Base-by-base conservation (phyloP, 2,113 vertebrate genomes). In the Phrynosoma platyrhinos region DNA sequence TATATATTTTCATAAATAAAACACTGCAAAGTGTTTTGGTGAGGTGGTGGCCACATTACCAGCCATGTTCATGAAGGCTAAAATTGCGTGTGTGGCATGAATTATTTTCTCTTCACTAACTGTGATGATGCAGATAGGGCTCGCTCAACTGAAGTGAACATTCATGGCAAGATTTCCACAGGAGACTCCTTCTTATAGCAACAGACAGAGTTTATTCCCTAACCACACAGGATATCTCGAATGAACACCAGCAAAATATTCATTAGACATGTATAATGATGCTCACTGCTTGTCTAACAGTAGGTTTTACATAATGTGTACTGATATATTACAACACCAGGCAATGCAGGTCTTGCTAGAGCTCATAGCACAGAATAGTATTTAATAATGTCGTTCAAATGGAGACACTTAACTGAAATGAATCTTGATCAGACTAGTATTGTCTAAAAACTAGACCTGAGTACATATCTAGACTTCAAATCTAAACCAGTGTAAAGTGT, bases 231-330 rank as follows among this genome's bases (percentile, higher is more conserved):
- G 85, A 91, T 55, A 82, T 64, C 76, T 76, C 36, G 77, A 88
- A 62, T 36, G 30, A 93, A 64, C 90, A 91, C 83, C 88, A 89
- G 77, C 87, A 90, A 88, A 77, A 77, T 85, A 85, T 64, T 77
- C 36, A 76, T 62, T 76, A 66, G 84, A 47, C 53, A 64, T 64
- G 58, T 66, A 81, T 76, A 77, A 25, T 82, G 66, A 82, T 90
- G 55, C 85, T 32, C 82, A 21, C 1, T 27, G 47, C 90, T 91
- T 53, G n/a, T 87, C 79, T 77, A 87, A 32, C 16, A 62, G 86
- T 85, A 89, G 89, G 88, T 92, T 91, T 94, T 93, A 87, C 74
- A 84, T 82, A 82, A 84, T 53, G 9, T 2, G 89, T 53, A 53
- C 83, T 66, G 90, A 93, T 85, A 86, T 42, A 71, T 71, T 1